Evolutionary conservation across 2,797 vertebrate species (phyloP).

Genomic region (Danionella dracula): DNA sequence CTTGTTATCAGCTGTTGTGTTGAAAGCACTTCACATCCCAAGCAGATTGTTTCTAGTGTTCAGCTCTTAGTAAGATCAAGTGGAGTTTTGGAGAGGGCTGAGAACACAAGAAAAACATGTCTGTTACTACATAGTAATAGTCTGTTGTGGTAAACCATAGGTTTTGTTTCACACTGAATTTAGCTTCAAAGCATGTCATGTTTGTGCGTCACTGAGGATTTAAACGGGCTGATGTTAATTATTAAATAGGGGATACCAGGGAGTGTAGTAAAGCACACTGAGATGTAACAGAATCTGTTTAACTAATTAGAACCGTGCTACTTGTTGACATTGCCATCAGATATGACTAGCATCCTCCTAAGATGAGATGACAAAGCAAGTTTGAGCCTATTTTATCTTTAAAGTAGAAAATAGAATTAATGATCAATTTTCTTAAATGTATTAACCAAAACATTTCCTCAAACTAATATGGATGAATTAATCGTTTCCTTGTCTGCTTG

Average conservation of each 20-base stretch:
- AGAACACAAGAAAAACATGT: background rate
- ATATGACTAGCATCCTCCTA: background rate
- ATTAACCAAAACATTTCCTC: too few relatives aligned
- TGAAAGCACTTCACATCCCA: slow-evolving; percentile 6
- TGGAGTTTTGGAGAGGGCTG: slow-evolving; percentile 2
- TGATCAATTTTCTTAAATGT: too few relatives aligned
- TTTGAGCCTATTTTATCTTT: background rate
- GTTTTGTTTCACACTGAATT: background rate
- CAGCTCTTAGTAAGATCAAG: background rate
- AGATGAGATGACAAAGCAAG: background rate
- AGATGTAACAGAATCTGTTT: background rate
- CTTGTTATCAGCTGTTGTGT: background rate
- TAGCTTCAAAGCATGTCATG: background rate
- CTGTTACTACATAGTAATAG: background rate
- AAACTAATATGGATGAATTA: too few relatives aligned
- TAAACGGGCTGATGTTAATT: background rate
- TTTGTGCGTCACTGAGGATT: background rate
- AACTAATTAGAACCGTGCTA: background rate
- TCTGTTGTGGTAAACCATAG: background rate
- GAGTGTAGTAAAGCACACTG: background rate
- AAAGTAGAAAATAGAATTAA: too few relatives aligned
- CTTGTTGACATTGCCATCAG: background rate
- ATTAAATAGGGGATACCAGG: background rate
- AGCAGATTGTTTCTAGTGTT: background rate
- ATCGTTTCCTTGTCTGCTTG: too few relatives aligned